Evolutionary conservation across 2,888 invertebrate species (phyloP), one percentile per base, ranked within the genome.

Genomic region (Agelastica alni): DNA sequence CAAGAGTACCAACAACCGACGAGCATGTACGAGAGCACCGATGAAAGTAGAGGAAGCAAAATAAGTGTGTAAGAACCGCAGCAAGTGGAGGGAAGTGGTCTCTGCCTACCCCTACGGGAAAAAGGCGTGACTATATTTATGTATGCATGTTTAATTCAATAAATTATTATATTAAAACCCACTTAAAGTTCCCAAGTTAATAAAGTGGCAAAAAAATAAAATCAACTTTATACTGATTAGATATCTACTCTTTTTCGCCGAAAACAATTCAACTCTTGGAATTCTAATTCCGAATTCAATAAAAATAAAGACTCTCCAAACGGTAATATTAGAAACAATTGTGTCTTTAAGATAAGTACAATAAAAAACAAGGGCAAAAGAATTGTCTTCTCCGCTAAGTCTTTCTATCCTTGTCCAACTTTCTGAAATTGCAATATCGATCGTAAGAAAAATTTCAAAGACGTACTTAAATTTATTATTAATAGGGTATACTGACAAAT

Each of bases 291-390:
- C 30, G 18, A 43, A 53, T 53, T 53, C 53, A 48, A 53, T 48
- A 43, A 53, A 48, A 53, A 53, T 53, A 53, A 47, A 53, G 53
- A 42, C 32, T 46, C 45, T 41, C 45, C 46, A 44, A 58, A 44
- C 51, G 32, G 31, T 47, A 30, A 59, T 62, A 58, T 57, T 54
- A 54, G 57, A 62, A 63, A 62, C 60, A 64, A 64, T 63, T 56
- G 61, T 51, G 53, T 63, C 62, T 57, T 59, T 49, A 61, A 62
- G 62, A 63, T 60, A 61, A 64, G 59, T 53, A 56, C 58, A 51
- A 59, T 60, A 63, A 62, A 61, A 62, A 63, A 62, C 48, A 57
- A 55, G 51, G 53, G 59, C 53, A 55, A 34, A 47, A 37, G 44
- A 44, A 43, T 26, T 20, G 43, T 39, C 16, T 48, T 31, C 34